Conservation (phyloP, 2,888 invertebrate genomes). For the Ephialtes manifestator region DNA sequence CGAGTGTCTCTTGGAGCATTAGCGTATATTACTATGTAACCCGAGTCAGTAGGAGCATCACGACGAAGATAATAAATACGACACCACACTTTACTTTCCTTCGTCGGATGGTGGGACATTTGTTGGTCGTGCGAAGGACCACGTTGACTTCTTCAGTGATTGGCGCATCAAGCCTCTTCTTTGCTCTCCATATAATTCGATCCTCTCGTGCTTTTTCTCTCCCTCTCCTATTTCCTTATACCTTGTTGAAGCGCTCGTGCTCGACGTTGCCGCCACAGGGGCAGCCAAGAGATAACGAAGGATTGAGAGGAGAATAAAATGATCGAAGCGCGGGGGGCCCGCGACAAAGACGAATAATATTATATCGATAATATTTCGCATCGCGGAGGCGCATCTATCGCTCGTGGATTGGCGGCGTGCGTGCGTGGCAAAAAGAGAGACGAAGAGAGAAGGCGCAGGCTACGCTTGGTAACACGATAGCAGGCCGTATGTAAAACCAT, state of each 20-base stretch:
- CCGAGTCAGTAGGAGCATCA: slow-evolving; percentile 47
- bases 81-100: slow-evolving; percentile 62
- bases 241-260: slow-evolving; percentile 64
- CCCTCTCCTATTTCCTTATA: slow-evolving; percentile 39
- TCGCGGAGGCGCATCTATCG: slow-evolving; percentile 72
- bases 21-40: slow-evolving; percentile 63
- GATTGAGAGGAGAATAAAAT: slow-evolving; percentile 61
- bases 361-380: slow-evolving; percentile 79
- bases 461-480: slow-evolving; percentile 83
- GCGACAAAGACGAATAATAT: slow-evolving; percentile 78
- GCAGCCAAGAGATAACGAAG: slow-evolving; percentile 48
- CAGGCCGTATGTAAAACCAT: slow-evolving; percentile 84
- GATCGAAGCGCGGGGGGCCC: slow-evolving; percentile 69
- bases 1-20: slow-evolving; percentile 41
- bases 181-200: slow-evolving; percentile 58
- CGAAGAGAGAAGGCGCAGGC: slow-evolving; percentile 46
- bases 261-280: slow-evolving; percentile 56
- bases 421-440: slow-evolving; percentile 54
- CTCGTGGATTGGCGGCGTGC: slow-evolving; percentile 73
- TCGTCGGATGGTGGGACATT: slow-evolving; percentile 44
- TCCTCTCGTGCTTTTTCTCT: slow-evolving; percentile 14
- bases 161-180: slow-evolving; percentile 36
- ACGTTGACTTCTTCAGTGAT: slow-evolving; percentile 30
- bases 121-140: slow-evolving; percentile 52
- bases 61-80: slow-evolving; percentile 62